Evolutionary conservation across 2,113 vertebrate species (phyloP), one percentile per base, ranked within the genome.

Genomic region (Dromaius novaehollandiae): DNA sequence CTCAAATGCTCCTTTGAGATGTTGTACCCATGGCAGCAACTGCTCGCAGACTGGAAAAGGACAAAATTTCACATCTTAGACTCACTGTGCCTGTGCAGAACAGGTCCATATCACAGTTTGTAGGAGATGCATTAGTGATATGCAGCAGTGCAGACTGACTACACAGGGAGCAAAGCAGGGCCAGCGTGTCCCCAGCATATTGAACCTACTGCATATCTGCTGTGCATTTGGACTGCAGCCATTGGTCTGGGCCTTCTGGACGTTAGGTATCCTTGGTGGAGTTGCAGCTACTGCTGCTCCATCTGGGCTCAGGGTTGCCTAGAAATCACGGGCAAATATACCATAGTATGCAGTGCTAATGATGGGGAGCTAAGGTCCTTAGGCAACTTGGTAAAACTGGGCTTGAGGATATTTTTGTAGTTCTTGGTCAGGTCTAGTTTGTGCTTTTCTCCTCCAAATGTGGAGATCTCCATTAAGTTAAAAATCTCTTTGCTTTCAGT

Each of bases 161-260:
- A 34, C 46, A 61, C 34, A 44, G 36, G 68, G 13, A 1, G 6
- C 3, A 9, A 91, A 89, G 48, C 21, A 80, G 53, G 13, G 22
- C 20, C 48, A 56, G 53, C 4, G 6, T 7, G 18, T 74, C 3
- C 3, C 0, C 0, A 64, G 55, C 64, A 69, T 26, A 69, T 18
- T 40, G 16, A 83, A 58, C 3, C 14, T 28, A 26, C 26, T 69
- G 63, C 13, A 24, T 34, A 30, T 55, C 42, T 89, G 15, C 20
- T 90, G 11, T 70, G 13, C 9, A 8, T 65, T 85, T 65, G 36
- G 34, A 74, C 44, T 36, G 46, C 19, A 28, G 25, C 11, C 13
- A 24, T 73, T 77, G 13, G 1, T 81, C 63, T 68, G 16, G 34
- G 21, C 25, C 50, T 80, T 80, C 81, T 50, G 42, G 20, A 30